Conservation (phyloP, 2,797 vertebrate species). For the Melopsittacus undulatus region DNA sequence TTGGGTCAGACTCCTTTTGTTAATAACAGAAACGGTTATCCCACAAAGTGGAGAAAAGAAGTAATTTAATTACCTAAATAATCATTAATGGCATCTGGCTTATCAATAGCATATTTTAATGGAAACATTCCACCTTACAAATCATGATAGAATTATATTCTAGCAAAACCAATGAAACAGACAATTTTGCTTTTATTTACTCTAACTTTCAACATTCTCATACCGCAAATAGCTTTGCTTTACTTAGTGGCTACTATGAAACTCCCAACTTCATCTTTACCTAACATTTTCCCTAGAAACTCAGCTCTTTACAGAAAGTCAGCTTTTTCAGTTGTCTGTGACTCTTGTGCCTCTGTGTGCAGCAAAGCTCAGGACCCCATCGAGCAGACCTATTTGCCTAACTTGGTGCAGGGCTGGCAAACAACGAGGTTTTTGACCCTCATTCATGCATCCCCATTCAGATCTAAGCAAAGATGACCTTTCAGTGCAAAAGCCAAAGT, state of each 20-base stretch:
- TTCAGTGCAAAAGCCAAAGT: background rate
- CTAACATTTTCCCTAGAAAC: background rate
- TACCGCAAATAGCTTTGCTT: background rate
- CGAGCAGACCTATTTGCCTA: background rate
- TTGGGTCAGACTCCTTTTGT: background rate
- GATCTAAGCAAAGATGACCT: background rate
- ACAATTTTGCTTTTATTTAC: background rate
- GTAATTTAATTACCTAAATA: background rate
- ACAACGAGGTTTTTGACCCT: background rate
- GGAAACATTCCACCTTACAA: background rate
- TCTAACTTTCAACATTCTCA: background rate
- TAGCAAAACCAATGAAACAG: background rate
- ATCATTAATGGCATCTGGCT: background rate
- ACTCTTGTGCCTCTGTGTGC: background rate
- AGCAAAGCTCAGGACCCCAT: background rate
- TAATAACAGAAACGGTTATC: background rate
- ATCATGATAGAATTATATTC: background rate
- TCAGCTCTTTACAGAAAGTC: background rate
- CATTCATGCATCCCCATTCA: accelerated
- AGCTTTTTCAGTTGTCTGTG: background rate
- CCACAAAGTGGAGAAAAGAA: background rate
- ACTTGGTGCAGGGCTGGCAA: background rate
- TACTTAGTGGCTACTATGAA: background rate
- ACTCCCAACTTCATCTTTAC: background rate
- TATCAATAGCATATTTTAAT: background rate